Percentiles rank a stretch among this genome's conserved stretches.
phyloP scores from a whole-genome alignment of 2,113 vertebrate genomes.

The Melanocharis versteri region DNA sequence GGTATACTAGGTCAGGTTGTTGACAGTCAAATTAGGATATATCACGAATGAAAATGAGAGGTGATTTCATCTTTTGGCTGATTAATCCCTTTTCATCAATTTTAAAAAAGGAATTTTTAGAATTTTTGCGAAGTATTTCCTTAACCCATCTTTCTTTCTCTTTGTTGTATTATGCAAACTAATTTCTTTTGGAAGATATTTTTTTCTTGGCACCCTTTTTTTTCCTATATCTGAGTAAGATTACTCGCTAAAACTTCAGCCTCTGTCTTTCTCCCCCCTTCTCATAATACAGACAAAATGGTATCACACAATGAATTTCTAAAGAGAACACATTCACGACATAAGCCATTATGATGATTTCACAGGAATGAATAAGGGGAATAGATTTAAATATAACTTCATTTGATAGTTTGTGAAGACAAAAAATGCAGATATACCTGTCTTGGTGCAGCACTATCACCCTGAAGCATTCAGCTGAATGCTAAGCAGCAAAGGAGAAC shows the following conservation, averaged over 20 bases:
- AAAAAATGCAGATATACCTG: background rate
- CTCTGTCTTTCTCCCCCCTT: background rate
- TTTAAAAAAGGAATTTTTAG: background rate
- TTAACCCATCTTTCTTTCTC: background rate
- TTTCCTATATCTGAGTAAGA: background rate
- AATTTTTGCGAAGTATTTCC: background rate
- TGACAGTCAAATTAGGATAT: background rate
- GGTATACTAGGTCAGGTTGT: background rate
- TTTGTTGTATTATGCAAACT: background rate
- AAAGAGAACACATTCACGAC: background rate
- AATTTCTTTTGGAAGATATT: background rate
- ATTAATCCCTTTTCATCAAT: background rate
- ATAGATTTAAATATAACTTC: background rate
- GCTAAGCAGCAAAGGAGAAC: background rate
- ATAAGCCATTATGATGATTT: background rate
- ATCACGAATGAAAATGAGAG: background rate
- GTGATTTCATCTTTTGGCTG: background rate
- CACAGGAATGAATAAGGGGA: background rate
- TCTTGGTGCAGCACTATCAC: background rate
- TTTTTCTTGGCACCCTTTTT: background rate
- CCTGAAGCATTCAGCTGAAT: background rate
- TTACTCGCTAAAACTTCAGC: background rate
- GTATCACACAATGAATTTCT: background rate
- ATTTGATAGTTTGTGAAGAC: background rate
- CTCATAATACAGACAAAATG: background rate